Percentiles rank a stretch among this genome's conserved stretches.
These are phyloP conservation scores for Bubo scandiacus DNA, from an alignment of 2,113 vertebrate genomes.

Conservation along the genomic window DNA sequence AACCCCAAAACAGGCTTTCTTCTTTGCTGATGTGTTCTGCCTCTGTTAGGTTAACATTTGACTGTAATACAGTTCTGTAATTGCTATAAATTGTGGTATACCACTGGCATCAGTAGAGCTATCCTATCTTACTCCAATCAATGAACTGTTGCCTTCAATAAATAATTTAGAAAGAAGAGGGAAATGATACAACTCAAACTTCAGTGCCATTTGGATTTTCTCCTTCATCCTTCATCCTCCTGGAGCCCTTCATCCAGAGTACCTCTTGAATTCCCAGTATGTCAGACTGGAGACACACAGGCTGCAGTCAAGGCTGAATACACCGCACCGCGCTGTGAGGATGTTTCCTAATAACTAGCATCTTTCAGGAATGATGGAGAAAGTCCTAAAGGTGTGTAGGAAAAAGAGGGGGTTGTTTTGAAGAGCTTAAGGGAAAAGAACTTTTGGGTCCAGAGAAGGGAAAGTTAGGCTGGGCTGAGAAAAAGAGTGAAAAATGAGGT, in stretches of 20 bases:
- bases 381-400: not conserved
- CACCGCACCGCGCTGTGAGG: too few species aligned
- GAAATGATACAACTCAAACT: not conserved
- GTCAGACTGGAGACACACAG: not conserved
- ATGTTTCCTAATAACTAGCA: not conserved
- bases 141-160: not conserved
- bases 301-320: not conserved
- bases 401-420: not conserved
- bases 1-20: not conserved
- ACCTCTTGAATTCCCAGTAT: not conserved
- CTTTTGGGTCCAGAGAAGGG: not conserved
- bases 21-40: not conserved
- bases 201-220: not conserved
- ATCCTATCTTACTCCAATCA: not conserved
- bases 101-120: not conserved
- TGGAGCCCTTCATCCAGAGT: not conserved
- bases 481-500: rapidly evolving
- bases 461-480: not conserved
- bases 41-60: not conserved
- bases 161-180: not conserved
- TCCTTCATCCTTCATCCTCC: too few species aligned
- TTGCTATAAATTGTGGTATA: not conserved
- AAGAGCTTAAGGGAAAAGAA: not conserved
- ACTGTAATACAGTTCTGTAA: not conserved
- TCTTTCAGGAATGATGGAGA: not conserved